phyloP scores from a whole-genome alignment of 2,888 invertebrate genomes.

The Drosophila bunnanda region DNA sequence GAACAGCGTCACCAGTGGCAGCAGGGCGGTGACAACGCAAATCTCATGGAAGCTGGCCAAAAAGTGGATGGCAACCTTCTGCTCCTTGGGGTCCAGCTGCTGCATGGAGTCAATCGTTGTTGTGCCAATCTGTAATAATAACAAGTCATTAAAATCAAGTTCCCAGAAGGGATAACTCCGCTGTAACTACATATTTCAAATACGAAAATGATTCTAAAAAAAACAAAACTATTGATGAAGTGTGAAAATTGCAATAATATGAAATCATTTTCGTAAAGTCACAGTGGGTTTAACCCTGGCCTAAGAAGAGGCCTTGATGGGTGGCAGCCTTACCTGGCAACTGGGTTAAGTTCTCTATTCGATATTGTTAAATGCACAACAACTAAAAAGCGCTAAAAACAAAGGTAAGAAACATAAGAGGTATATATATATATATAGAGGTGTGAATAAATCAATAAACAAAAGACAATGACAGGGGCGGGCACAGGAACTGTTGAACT shows the following conservation, averaged over 20 bases:
- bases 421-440: conserved; percentile 6
- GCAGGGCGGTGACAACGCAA: conserved; percentile 92
- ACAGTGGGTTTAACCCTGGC: conserved; percentile 9
- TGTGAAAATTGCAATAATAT: not conserved
- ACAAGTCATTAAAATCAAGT: not conserved
- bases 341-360: conserved; percentile 20
- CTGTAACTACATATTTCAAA: not conserved
- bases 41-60: conserved; percentile 91
- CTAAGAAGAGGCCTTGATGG: not conserved
- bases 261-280: not conserved
- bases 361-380: conserved; percentile 66
- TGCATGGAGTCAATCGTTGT: conserved; percentile 25
- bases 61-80: conserved; percentile 87
- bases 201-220: conserved; percentile 1
- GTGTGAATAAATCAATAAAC: conserved; percentile 44
- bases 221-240: not conserved
- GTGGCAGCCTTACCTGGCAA: conserved; percentile 45
- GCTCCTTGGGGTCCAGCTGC: conserved; percentile 12
- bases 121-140: conserved; percentile 41
- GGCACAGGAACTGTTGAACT: conserved; percentile 17
- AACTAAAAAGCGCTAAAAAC: conserved; percentile 48
- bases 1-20: conserved; percentile 93
- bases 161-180: not conserved
- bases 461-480: conserved; percentile 26
- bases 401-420: conserved; percentile 25